Conservation (phyloP, 2,797 vertebrate species). For the Sebastes flavidus region DNA sequence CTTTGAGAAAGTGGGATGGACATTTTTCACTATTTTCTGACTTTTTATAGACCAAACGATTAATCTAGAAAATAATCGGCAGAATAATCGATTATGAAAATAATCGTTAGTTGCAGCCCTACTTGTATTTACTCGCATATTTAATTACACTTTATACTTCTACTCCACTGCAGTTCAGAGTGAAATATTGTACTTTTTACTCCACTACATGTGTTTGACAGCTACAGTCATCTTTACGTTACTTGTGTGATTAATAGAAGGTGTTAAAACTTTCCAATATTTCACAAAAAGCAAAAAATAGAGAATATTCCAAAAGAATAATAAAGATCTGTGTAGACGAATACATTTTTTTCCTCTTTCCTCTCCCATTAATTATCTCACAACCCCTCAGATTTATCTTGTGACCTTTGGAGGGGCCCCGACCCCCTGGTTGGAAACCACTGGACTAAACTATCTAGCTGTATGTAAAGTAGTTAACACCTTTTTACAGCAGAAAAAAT, state of each 20-base stretch:
- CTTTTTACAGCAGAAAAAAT: background rate
- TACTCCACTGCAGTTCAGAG: background rate
- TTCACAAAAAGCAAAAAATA: background rate
- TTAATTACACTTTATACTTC: background rate
- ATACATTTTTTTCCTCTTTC: background rate
- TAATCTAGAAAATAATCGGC: no score
- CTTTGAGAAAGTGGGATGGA: no score
- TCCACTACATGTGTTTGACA: background rate
- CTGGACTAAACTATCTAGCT: background rate
- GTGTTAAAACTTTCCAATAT: background rate
- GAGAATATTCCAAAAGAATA: background rate
- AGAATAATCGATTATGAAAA: no score
- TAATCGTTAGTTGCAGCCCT: no score
- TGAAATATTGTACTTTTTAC: background rate
- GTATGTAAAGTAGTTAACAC: background rate
- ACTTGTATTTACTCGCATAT: background rate
- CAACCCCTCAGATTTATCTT: background rate
- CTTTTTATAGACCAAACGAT: no score
- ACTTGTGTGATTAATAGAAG: background rate
- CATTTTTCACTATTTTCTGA: no score
- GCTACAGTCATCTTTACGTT: background rate
- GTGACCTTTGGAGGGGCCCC: background rate
- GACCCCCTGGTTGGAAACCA: background rate
- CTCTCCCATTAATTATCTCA: background rate
- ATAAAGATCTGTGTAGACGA: background rate